A percentile compares a stretch with the other conserved stretches of the same genome.
phyloP scores from a whole-genome alignment of 2,888 invertebrate genomes.

The Euzophera pinguis region DNA sequence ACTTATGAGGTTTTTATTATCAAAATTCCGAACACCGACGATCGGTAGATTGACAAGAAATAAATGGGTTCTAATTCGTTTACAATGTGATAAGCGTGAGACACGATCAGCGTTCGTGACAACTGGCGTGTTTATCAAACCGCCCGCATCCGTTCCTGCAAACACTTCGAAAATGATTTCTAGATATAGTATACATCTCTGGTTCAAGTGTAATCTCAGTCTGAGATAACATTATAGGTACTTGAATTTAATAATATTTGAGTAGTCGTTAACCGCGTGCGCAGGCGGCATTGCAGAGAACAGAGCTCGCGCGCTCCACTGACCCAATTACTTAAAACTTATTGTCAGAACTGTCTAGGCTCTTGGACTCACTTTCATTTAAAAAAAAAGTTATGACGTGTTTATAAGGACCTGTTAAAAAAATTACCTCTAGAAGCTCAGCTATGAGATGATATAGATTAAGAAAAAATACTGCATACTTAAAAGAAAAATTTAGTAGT shows the following conservation, averaged over 20 bases:
- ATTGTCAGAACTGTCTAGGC: slow-evolving; percentile 76
- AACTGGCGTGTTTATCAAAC: slow-evolving; percentile 35
- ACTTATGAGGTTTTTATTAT: too few relatives aligned
- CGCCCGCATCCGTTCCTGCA: slow-evolving; percentile 29
- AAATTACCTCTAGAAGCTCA: too few relatives aligned
- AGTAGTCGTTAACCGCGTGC: slow-evolving; percentile 37
- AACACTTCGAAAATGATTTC: slow-evolving; percentile 11
- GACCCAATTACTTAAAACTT: slow-evolving; percentile 69
- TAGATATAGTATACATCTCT: slow-evolving; percentile 28
- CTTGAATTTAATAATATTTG: slow-evolving; percentile 23
- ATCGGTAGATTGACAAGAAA: slow-evolving; percentile 17
- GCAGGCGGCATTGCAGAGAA: slow-evolving; percentile 56
- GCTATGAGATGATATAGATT: too few relatives aligned
- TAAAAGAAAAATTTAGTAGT: too few relatives aligned
- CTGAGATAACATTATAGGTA: slow-evolving; percentile 20
- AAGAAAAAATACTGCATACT: too few relatives aligned
- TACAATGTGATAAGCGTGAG: slow-evolving; percentile 47
- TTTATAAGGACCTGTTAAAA: background rate
- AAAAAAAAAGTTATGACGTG: slow-evolving; percentile 37
- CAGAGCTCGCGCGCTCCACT: slow-evolving; percentile 59
- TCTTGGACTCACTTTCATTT: slow-evolving; percentile 44
- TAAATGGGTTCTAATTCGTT: slow-evolving; percentile 28
- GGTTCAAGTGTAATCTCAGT: slow-evolving; percentile 20
- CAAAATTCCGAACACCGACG: background rate
- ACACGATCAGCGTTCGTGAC: slow-evolving; percentile 47